Base-by-base conservation (phyloP, 1,140 invertebrate genomes). In the Leptestheria dahalacensis region DNA sequence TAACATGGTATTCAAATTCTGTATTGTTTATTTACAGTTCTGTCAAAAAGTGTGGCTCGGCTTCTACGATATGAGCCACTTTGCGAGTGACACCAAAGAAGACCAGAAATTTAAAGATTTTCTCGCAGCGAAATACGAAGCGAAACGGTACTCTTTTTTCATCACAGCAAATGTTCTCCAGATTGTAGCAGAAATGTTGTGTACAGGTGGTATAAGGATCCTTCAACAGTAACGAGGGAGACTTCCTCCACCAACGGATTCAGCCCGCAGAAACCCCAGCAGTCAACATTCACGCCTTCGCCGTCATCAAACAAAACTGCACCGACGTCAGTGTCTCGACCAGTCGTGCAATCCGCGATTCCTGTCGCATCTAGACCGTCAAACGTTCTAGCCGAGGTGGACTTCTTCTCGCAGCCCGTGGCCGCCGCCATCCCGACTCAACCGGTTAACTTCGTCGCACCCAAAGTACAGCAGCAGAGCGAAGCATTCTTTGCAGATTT, bases 61-160 rank as follows among this genome's bases (percentile, higher is more conserved):
- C 2, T 73, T 91, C 46, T 85, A 86, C 75, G 83, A 86, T 66
- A 65, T 69, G 6, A 72, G 69, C 2, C 60, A 59, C 18, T 50
- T 63, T n/a, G 63, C 67, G 56, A 61, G 68, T 21, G 79, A 83
- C 61, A 75, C 75, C 3, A 85, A 88, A 74, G 90, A 93, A 70
- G 91, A 95, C 75, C 86, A 91, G 71, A 82, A 84, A 65, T 82
- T 91, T 62, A 84, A 84, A 74, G 89, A 94, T 71, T 84, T 92
- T 65, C 91, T 96, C 87, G 80, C 85, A 26, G 83, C 89, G 65
- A 95, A 94, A 74, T 96, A 96, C 70, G 92, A 96, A 74, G 81
- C 85, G 66, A 93, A 93, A 70, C 80, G 86, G 67, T 85, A n/a
- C n/a, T n/a, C n/a, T n/a, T n/a, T n/a, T n/a, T n/a, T n/a, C n/a